Evolutionary conservation across 2,113 vertebrate genomes (phyloP).

Genomic region (Elaphurus davidianus): DNA sequence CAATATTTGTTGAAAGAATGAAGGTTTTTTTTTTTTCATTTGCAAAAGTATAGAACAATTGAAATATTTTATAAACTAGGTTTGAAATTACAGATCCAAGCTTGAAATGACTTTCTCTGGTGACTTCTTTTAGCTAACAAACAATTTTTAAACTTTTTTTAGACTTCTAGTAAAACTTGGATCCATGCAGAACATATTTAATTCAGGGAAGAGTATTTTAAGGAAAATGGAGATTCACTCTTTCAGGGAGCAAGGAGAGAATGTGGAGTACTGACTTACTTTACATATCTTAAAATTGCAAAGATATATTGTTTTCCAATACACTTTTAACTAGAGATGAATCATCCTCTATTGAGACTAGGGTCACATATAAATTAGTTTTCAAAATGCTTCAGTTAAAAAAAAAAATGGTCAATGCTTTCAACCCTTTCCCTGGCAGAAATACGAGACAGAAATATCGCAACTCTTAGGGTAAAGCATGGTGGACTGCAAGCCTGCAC

Average conservation of each 20-base stretch:
- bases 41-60: not conserved
- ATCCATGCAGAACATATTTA: not conserved
- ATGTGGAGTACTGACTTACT: not conserved
- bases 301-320: not conserved
- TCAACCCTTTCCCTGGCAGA: not conserved
- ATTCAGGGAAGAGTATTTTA: not conserved
- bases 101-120: not conserved
- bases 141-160: not conserved
- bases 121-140: not conserved
- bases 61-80: not conserved
- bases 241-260: not conserved
- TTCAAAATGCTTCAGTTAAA: not conserved
- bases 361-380: not conserved
- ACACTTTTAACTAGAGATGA: not conserved
- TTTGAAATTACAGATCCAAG: not conserved
- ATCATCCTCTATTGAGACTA: not conserved
- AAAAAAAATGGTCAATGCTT: not conserved
- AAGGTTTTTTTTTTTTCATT: not conserved
- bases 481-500: not conserved
- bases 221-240: not conserved
- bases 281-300: not conserved
- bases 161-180: not conserved
- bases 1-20: not conserved
- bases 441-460: not conserved
- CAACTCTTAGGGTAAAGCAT: not conserved